Evolutionary conservation across 2,888 invertebrate genomes (phyloP), one percentile per base, ranked within the genome.

Genomic region (Cybosia mesomella): DNA sequence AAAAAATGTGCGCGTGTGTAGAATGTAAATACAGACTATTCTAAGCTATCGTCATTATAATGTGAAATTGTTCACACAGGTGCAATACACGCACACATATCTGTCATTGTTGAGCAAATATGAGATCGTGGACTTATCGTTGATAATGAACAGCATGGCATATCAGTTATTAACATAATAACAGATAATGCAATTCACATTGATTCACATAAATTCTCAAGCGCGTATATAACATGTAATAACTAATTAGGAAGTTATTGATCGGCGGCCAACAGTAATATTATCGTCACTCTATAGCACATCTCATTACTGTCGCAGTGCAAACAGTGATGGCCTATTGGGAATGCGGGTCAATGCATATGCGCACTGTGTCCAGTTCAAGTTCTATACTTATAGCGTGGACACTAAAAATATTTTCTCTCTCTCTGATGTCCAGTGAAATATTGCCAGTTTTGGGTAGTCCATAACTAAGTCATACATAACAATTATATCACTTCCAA

Each of bases 331-430:
- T 86, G 87, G 88, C 89, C 89, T 88, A 88, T 91, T 88, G 91
- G 91, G 89, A 91, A 92, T 93, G 87, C 92, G 86, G 92, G 93
- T 92, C 92, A 92, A 85, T 85, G 87, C 89, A 88, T 87, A 86
- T 90, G 89, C 87, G 88, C 88, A 89, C 79, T 87, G 83, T 82
- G 82, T 77, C 79, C 84, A 80, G 75, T 77, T 73, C 74, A 64
- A 71, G 68, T 68, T 34, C 57, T 36, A 72, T 49, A 68, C 54
- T 65, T 73, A 74, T 73, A 77, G 65, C 68, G 61, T 69, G 64
- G 68, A 66, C 55, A 68, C 28, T 36, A 67, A 58, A 68, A 62
- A 60, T 54, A 55, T 64, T 58, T 64, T 53, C 58, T 70, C 32
- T 39, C 39, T 53, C 21, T 53, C 21, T 67, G 53, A 54, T 66